Percentiles rank a stretch among this genome's conserved stretches.
phyloP scores from a whole-genome alignment of 2,113 vertebrate genomes.

The Rhagologus leucostigma region DNA sequence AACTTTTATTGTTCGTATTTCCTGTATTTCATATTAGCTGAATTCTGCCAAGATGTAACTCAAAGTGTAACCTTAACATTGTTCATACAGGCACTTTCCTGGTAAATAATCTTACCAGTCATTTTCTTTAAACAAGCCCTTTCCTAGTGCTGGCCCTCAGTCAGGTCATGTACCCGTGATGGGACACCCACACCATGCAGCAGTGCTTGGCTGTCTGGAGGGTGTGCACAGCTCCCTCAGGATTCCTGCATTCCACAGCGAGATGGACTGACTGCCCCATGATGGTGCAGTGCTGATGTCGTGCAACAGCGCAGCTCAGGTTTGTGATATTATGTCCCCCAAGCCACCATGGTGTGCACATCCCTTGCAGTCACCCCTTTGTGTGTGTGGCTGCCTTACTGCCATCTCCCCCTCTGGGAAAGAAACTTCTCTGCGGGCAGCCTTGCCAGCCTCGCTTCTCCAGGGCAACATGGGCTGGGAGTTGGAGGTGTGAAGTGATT shows the following conservation, averaged over 20 bases:
- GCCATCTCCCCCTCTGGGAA: background rate
- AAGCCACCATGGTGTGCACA: fast-evolving
- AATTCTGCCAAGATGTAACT: background rate
- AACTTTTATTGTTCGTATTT: background rate
- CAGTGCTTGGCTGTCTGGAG: background rate
- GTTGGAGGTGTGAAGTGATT: fast-evolving
- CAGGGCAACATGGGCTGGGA: fast-evolving
- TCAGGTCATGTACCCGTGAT: fast-evolving
- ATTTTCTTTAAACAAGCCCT: background rate
- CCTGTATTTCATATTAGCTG: background rate
- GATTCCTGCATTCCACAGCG: fast-evolving
- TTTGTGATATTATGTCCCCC: fast-evolving
- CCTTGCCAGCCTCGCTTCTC: background rate
- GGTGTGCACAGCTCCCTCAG: background rate
- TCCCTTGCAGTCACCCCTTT: background rate
- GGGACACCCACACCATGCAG: fast-evolving
- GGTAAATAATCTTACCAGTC: background rate
- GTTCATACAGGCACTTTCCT: background rate
- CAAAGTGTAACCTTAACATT: fast-evolving
- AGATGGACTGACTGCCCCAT: fast-evolving
- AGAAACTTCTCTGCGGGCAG: background rate
- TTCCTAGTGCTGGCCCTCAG: fast-evolving
- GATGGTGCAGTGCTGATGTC: background rate
- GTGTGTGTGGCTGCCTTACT: background rate
- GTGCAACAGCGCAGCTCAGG: background rate